A percentile compares a stretch with the other conserved stretches of the same genome.
Conservation (phyloP, 2,113 vertebrate genomes). For the Cochlearius cochlearius region DNA sequence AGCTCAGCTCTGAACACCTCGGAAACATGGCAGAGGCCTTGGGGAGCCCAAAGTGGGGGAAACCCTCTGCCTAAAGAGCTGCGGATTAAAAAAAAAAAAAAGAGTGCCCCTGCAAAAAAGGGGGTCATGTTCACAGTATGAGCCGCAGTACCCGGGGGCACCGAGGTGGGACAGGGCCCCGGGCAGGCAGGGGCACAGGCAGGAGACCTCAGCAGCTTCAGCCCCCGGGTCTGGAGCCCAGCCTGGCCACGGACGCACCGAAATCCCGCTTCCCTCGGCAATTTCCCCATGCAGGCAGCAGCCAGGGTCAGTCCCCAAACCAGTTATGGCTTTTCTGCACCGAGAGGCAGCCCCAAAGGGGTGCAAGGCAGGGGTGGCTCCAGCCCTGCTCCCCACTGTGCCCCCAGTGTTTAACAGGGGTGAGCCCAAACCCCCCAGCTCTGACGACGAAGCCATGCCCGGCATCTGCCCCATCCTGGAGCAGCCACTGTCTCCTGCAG, state of each 20-base stretch:
- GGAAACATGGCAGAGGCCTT: fast-evolving
- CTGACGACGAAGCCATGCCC: background rate
- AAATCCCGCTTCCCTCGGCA: background rate
- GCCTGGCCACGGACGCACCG: fast-evolving
- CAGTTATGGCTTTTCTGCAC: background rate
- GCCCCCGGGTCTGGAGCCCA: background rate
- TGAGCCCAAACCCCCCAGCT: background rate
- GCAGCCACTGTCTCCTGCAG: background rate
- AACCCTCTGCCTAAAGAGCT: background rate
- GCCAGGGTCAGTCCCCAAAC: background rate
- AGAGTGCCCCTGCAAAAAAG: slow-evolving; percentile 14
- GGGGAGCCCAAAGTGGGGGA: background rate
- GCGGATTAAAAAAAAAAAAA: background rate
- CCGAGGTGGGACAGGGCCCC: fast-evolving
- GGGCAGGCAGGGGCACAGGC: background rate
- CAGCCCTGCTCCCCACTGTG: background rate
- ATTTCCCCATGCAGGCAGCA: background rate
- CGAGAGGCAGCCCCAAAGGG: background rate
- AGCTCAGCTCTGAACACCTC: background rate
- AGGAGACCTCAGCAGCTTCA: background rate
- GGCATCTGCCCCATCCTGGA: background rate
- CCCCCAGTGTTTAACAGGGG: background rate
- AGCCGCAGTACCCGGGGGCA: background rate
- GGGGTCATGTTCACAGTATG: slow-evolving; percentile 61
- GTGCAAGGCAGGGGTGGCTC: background rate